Percentiles rank a stretch among this genome's conserved stretches.
Evolutionary conservation across 1,140 invertebrate species (phyloP).

Genomic region (Steinernema feltiae): DNA sequence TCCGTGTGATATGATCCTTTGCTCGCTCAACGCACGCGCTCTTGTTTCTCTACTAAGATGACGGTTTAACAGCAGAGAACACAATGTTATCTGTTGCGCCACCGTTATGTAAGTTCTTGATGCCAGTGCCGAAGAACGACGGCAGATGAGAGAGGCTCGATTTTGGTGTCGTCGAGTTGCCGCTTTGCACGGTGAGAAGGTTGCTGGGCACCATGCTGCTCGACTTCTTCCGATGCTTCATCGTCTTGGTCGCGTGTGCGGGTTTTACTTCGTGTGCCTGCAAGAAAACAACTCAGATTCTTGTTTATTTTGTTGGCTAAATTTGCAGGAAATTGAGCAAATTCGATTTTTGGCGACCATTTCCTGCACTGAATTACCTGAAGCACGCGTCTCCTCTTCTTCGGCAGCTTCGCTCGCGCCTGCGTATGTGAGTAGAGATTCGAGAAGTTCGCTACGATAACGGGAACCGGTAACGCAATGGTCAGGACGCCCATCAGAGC

Average conservation of each 20-base stretch:
- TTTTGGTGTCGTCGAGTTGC: background rate
- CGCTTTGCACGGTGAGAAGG: background rate
- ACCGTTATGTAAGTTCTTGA: slow-evolving; percentile 12
- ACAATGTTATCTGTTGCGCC: slow-evolving; percentile 9
- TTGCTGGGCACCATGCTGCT: background rate
- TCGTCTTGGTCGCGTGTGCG: slow-evolving; percentile 9
- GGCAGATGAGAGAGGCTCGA: background rate
- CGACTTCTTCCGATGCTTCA: slow-evolving; percentile 34
- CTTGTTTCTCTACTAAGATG: background rate
- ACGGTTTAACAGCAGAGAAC: slow-evolving; percentile 11
- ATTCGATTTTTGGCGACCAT: background rate
- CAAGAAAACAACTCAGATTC: too few relatives aligned
- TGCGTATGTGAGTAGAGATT: slow-evolving; percentile 87
- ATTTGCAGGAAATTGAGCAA: background rate
- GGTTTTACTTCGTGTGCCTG: slow-evolving; percentile 41
- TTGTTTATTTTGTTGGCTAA: background rate
- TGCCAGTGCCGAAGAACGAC: background rate
- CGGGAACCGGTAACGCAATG: slow-evolving; percentile 82
- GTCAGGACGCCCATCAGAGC: slow-evolving; percentile 81
- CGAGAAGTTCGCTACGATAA: slow-evolving; percentile 86
- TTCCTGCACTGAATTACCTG: slow-evolving; percentile 70
- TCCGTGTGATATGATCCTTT: background rate
- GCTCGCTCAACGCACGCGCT: background rate
- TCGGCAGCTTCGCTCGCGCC: slow-evolving; percentile 78
- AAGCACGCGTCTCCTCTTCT: slow-evolving; percentile 76